Conservation (phyloP, 1,140 invertebrate genomes). For the Hyphantria cunea region DNA sequence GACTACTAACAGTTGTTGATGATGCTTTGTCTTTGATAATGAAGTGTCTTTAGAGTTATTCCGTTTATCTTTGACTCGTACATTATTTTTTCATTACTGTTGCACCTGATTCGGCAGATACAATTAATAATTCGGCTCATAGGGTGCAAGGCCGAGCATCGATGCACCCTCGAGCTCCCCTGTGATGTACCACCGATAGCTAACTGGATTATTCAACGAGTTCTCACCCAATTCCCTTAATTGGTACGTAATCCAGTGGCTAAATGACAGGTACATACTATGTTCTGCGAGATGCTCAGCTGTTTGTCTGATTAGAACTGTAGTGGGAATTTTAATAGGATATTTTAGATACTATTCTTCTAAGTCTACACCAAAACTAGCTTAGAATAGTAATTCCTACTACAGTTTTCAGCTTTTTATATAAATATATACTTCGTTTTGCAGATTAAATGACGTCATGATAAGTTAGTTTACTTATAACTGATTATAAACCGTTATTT, state of each 20-base stretch:
- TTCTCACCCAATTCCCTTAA: conserved; percentile 31
- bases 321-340: background rate
- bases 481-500: too few species aligned
- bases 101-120: background rate
- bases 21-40: too few species aligned
- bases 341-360: too few species aligned
- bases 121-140: background rate
- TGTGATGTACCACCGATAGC: conserved; percentile 14
- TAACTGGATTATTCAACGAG: conserved; percentile 29
- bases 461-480: too few species aligned
- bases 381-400: too few species aligned
- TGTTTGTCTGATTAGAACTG: conserved; percentile 9
- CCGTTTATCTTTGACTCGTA: too few species aligned
- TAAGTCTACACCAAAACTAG: too few species aligned
- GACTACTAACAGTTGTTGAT: too few species aligned
- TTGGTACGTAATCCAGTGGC: conserved; percentile 24
- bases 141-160: conserved; percentile 13
- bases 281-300: background rate
- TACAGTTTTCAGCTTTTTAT: too few species aligned
- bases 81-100: background rate
- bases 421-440: too few species aligned
- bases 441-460: too few species aligned
- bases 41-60: too few species aligned
- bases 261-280: conserved; percentile 23
- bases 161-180: conserved; percentile 20